Evolutionary conservation across 64 coral and sea anemone genomes (phyloP).

Genomic region (Orbicella faveolata): DNA sequence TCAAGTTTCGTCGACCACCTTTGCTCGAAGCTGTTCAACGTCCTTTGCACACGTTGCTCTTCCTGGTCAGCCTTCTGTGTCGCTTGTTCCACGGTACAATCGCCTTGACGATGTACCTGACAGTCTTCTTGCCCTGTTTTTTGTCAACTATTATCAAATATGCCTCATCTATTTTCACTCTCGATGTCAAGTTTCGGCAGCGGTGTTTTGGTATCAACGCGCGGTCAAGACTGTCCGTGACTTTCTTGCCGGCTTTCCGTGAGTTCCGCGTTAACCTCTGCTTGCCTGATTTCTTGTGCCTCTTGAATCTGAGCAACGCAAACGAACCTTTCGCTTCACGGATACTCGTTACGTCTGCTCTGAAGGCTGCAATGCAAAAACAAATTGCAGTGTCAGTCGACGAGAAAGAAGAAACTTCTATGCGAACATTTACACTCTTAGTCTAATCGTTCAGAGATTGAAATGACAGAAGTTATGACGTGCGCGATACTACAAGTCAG

Average conservation of each 20-base stretch:
- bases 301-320: conserved; percentile 9
- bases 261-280: background rate
- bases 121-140: background rate
- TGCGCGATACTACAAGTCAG: no score
- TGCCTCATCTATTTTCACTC: background rate
- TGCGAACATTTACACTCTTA: no score
- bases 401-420: no score
- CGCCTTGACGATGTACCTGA: background rate
- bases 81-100: conserved; percentile 14
- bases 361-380: background rate
- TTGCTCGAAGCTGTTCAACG: background rate
- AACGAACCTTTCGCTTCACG: background rate
- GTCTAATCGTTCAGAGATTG: no score
- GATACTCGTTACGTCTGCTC: background rate
- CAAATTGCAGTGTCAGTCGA: background rate
- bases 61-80: background rate
- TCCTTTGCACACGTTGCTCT: background rate
- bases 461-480: no score
- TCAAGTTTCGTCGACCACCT: background rate
- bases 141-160: conserved; percentile 10
- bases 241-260: background rate
- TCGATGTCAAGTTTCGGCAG: background rate
- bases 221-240: background rate
- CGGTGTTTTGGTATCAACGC: background rate
- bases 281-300: background rate